These are phyloP conservation scores for Clanis bilineata DNA, from an alignment of 2,888 invertebrate genomes.

Conservation along the genomic window DNA sequence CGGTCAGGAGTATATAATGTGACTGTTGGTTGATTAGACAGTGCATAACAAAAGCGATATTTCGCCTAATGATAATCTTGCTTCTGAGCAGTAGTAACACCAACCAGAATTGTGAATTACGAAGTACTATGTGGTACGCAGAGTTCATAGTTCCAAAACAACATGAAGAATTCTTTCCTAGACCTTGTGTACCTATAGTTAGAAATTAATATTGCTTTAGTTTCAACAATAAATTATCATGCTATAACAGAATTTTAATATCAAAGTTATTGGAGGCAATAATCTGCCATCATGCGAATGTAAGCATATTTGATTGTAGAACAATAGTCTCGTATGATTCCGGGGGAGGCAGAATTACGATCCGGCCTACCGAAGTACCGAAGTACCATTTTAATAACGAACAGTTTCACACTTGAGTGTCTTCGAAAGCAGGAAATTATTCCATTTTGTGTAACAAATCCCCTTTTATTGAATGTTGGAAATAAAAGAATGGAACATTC, in stretches of 20 bases:
- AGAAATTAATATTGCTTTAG: too few species aligned
- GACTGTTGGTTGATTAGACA: too few species aligned
- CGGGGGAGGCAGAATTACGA: constrained; percentile 36
- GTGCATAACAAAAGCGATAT: too few species aligned
- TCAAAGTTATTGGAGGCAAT: background rate
- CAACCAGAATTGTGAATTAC: too few species aligned
- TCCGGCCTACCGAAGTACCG: constrained; percentile 35
- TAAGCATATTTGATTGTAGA: constrained; percentile 9
- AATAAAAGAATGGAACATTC: constrained; percentile 34
- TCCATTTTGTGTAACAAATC: constrained; percentile 49
- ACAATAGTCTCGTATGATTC: constrained; percentile 10
- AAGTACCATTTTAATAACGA: constrained; percentile 55
- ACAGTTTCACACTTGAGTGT: constrained; percentile 53
- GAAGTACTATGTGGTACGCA: too few species aligned
- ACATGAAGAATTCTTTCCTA: too few species aligned
- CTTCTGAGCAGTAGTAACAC: too few species aligned
- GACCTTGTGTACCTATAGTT: too few species aligned
- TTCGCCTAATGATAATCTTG: too few species aligned
- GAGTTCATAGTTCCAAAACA: too few species aligned
- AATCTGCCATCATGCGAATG: background rate
- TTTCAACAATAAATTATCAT: background rate
- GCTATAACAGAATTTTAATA: constrained; percentile 3
- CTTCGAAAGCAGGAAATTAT: constrained; percentile 52
- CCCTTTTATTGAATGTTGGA: constrained; percentile 42
- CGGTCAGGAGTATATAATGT: too few species aligned